phyloP scores from a whole-genome alignment of 2,888 invertebrate species.

The Platycheirus albimanus region DNA sequence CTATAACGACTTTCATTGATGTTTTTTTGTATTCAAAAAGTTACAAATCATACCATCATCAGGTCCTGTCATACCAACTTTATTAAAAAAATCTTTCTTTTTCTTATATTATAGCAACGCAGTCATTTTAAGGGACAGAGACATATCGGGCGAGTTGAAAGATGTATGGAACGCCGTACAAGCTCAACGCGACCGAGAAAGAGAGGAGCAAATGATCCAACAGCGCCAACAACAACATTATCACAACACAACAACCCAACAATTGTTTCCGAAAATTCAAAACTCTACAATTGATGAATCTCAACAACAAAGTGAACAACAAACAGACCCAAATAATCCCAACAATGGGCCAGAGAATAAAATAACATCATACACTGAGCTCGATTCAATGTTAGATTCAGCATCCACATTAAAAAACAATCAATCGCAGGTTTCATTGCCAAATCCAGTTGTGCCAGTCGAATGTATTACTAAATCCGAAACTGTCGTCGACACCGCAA shows the following conservation, averaged over 20 bases:
- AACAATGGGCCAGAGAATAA: slow-evolving; percentile 59
- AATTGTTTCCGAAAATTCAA: slow-evolving; percentile 79
- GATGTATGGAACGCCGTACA: slow-evolving; percentile 90
- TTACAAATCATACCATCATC: no score
- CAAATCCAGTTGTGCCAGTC: slow-evolving; percentile 24
- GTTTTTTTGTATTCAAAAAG: no score
- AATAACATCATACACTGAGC: slow-evolving; percentile 71
- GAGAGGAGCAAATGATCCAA: slow-evolving; percentile 81
- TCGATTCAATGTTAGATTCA: slow-evolving; percentile 54
- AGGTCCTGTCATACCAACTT: no score
- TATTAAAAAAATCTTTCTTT: no score
- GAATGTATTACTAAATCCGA: slow-evolving; percentile 39
- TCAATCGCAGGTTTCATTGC: slow-evolving; percentile 13
- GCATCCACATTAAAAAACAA: slow-evolving; percentile 22
- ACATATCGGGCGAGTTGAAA: slow-evolving; percentile 88
- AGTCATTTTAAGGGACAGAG: slow-evolving; percentile 86
- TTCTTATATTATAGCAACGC: slow-evolving; percentile 84
- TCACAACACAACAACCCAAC: slow-evolving; percentile 79
- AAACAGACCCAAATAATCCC: background rate
- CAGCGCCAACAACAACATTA: slow-evolving; percentile 81
- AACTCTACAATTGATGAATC: slow-evolving; percentile 47
- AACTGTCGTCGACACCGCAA: slow-evolving; percentile 2
- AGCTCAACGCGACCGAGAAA: slow-evolving; percentile 82
- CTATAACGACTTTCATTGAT: no score
- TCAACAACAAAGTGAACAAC: slow-evolving; percentile 40